phyloP scores from a whole-genome alignment of 2,888 invertebrate species.

The Sepiola atlantica region DNA sequence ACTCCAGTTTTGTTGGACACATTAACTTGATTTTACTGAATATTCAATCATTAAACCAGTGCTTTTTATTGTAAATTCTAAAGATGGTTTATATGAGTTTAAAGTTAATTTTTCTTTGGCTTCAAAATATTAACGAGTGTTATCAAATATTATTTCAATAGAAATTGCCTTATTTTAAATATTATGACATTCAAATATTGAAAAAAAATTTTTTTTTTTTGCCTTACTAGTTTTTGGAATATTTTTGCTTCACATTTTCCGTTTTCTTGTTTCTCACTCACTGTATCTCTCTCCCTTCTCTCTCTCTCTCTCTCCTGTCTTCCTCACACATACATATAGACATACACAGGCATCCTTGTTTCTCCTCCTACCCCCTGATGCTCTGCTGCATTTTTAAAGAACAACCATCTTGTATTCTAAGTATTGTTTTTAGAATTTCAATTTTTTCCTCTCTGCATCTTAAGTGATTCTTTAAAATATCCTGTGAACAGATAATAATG shows the following conservation, averaged over 20 bases:
- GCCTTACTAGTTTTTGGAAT: neutral
- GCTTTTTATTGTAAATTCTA: neutral
- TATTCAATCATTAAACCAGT: neutral
- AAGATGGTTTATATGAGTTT: neutral
- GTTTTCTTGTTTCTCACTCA: neutral
- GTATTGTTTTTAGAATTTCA: neutral
- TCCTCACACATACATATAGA: neutral
- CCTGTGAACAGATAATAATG: too few relatives aligned
- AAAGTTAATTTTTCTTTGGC: neutral
- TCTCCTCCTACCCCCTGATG: neutral
- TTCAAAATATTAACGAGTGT: neutral
- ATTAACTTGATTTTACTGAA: neutral
- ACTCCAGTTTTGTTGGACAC: neutral
- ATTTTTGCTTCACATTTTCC: neutral
- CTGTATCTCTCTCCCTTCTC: neutral
- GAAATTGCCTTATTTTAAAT: neutral
- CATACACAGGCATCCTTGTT: neutral
- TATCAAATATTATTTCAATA: neutral
- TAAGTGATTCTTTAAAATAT: neutral
- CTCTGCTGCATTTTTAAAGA: neutral
- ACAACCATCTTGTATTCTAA: neutral
- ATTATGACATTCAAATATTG: neutral
- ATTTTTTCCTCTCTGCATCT: conserved; percentile 2
- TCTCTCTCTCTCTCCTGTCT: neutral
- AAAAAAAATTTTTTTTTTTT: neutral